Conservation (phyloP, 2,113 vertebrate genomes). For the Turdus rufiventris region DNA sequence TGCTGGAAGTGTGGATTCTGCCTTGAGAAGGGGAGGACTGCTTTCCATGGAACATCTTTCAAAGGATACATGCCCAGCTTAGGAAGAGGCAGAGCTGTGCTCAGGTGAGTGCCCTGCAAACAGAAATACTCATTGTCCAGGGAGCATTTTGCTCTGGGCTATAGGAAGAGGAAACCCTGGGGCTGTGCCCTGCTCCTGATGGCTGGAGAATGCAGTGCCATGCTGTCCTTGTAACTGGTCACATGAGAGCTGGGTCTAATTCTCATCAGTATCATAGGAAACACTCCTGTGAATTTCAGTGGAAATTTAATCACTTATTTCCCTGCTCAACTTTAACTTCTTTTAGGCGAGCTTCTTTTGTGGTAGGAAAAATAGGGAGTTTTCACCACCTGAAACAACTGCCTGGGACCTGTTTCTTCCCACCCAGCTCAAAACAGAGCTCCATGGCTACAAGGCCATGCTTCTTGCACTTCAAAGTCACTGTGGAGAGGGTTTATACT, state of each 20-base stretch:
- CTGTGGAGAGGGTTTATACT: not conserved
- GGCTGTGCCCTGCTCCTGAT: not conserved
- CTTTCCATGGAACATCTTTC: not conserved
- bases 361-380: not conserved
- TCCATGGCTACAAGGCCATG: not conserved
- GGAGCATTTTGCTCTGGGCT: not conserved
- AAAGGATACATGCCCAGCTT: not conserved
- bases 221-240: not conserved
- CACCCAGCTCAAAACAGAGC: not conserved
- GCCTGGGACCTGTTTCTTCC: slow-evolving; percentile 14
- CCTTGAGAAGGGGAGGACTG: not conserved
- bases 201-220: not conserved
- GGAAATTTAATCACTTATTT: not conserved
- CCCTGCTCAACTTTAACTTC: not conserved
- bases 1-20: not conserved
- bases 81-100: not conserved
- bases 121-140: not conserved
- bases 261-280: not conserved
- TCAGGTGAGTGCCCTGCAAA: not conserved
- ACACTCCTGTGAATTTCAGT: not conserved
- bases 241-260: not conserved
- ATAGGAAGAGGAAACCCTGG: not conserved
- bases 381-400: slow-evolving; percentile 46
- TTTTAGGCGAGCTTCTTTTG: not conserved
- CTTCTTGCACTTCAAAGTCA: slow-evolving; percentile 52